A percentile compares a stretch with the other conserved stretches of the same genome.
phyloP scores from a whole-genome alignment of 2,797 vertebrate species.

The Hemibagrus guttatus region DNA sequence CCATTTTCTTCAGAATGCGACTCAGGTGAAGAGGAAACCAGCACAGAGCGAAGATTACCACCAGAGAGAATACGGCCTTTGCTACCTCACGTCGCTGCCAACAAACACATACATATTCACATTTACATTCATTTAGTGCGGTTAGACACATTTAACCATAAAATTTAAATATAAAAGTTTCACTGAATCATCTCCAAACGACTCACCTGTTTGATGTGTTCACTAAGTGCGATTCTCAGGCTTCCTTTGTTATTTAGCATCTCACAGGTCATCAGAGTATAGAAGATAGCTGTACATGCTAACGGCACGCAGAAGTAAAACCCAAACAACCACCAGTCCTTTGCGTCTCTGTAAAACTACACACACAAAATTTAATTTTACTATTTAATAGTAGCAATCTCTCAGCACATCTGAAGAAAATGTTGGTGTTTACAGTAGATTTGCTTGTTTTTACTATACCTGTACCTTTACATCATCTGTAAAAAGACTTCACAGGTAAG shows the following conservation, averaged over 20 bases:
- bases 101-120: constrained; percentile 19
- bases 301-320: constrained; percentile 94
- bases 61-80: constrained; percentile 92
- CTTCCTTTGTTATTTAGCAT: constrained; percentile 88
- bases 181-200: not conserved
- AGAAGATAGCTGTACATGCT: constrained; percentile 87
- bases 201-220: constrained; percentile 92
- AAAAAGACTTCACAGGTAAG: not conserved
- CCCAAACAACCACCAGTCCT: constrained; percentile 95
- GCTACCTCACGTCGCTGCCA: constrained; percentile 90
- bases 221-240: constrained; percentile 85
- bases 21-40: constrained; percentile 96
- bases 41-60: constrained; percentile 93
- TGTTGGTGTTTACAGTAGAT: not conserved
- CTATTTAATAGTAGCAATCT: not conserved
- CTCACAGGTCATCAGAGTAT: constrained; percentile 90
- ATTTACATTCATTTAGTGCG: not conserved
- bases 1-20: constrained; percentile 86
- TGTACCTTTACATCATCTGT: not conserved
- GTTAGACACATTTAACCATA: not conserved
- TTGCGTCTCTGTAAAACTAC: constrained; percentile 86
- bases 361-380: constrained; percentile 10
- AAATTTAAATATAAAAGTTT: not conserved
- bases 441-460: not conserved
- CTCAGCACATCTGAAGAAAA: not conserved